Base-by-base conservation (phyloP, 1,140 invertebrate genomes). In the Neomicropteryx cornuta region DNA sequence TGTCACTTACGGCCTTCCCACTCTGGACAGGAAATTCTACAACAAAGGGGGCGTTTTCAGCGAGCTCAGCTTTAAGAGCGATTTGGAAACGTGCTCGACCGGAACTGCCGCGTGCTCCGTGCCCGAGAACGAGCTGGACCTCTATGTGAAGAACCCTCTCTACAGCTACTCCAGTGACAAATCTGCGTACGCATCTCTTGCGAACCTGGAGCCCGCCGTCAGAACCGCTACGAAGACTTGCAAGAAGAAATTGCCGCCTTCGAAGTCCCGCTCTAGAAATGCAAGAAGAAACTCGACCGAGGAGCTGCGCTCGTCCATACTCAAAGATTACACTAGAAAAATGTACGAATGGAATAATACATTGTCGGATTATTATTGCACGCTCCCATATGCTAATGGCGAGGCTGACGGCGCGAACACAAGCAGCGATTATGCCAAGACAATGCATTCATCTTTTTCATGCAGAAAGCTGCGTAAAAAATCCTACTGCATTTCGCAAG, bases 291-390 rank as follows among this genome's bases (percentile, higher is more conserved):
- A 44, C 19, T 38, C 50, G 18, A 20, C 53, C 10, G 47, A 54
- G 31, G 54, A 64, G 38, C 40, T 67, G 11, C 42, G 57, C 18
- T 38, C 41, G 17, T 58, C 43, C 24, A 55, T 68, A 35, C 43
- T 64, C 4, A 56, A 49, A 38, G 64, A 68, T 48, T 68, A 67
- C 33, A 65, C 60, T 48, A 56, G 48, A 33, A 62, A 65, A 47
- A 68, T 67, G 62, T 66, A 61, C 27, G 61, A 64, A 44, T 68
- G 66, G 63, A 67, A 68, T 40, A 52, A 55, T 38, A 62, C 60
- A 10, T 52, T 67, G 28, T 49, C 51, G 23, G 58, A 66, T 38
- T 61, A 66, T 49, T 65, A 59, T 42, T 53, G 60, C 4, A 54
- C 60, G 21, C 22, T 47, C 18, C 46, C 46, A 19, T 44, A 47